A percentile compares a stretch with the other conserved stretches of the same genome.
Conservation (phyloP, 1,140 invertebrate species). For the Phthorimaea operculella region DNA sequence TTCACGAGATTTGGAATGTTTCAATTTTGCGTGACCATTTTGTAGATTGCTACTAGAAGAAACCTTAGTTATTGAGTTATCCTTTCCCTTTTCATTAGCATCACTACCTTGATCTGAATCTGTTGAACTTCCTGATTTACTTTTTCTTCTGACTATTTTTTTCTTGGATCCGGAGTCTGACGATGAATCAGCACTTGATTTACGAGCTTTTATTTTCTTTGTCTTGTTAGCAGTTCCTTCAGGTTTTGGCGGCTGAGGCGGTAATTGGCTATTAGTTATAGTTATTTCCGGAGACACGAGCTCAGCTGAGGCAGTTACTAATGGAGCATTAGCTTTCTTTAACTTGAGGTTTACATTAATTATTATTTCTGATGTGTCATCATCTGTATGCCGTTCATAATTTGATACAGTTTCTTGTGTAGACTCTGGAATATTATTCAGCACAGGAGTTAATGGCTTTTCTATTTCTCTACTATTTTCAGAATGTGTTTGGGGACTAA, state of each 20-base stretch:
- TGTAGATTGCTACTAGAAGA: conserved; percentile 30
- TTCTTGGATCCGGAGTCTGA: conserved; percentile 60
- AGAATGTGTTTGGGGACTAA: conserved; percentile 18
- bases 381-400: conserved; percentile 34
- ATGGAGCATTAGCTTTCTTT: conserved; percentile 43
- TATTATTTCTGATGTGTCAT: conserved; percentile 48
- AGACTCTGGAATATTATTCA: conserved; percentile 17
- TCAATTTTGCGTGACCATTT: conserved; percentile 40
- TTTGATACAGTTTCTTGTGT: conserved; percentile 27
- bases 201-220: conserved; percentile 54
- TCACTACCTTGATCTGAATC: conserved; percentile 62
- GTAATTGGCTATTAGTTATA: conserved; percentile 61
- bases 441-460: conserved; percentile 8
- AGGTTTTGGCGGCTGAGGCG: conserved; percentile 71
- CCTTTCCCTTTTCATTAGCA: conserved; percentile 35
- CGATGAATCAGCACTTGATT: conserved; percentile 51
- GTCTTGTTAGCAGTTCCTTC: conserved; percentile 56
- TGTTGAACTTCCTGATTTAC: conserved; percentile 67
- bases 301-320: conserved; percentile 24
- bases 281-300: conserved; percentile 50
- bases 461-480: conserved; percentile 27
- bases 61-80: conserved; percentile 37
- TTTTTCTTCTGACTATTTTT: conserved; percentile 56
- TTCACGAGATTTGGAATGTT: conserved; percentile 59
- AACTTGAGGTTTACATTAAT: conserved; percentile 58